Conservation (phyloP, 2,888 invertebrate species). For the Frankliniella intonsa region DNA sequence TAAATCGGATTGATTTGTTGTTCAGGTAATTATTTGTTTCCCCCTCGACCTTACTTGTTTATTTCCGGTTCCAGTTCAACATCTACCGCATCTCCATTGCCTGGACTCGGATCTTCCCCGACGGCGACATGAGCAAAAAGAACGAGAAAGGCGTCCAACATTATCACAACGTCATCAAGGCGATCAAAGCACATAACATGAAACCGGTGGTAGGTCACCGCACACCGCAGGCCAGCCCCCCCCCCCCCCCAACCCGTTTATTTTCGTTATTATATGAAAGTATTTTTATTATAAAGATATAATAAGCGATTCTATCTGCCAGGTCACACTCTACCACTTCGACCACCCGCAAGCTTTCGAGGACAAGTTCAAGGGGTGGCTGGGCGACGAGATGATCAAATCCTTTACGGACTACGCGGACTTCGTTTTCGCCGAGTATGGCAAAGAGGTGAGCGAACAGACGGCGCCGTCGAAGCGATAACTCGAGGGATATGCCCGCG, state of each 20-base stretch:
- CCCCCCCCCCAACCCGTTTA: too few species aligned
- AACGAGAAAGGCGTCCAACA: background rate
- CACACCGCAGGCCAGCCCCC: too few species aligned
- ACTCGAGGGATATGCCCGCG: too few species aligned
- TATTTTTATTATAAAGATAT: too few species aligned
- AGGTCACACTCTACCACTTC: background rate
- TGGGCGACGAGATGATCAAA: background rate
- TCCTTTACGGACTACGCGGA: background rate
- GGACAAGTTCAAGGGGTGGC: background rate
- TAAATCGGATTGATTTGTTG: too few species aligned
- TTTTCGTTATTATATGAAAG: too few species aligned
- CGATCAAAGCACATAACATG: background rate
- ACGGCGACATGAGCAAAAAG: background rate
- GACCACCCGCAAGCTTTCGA: background rate
- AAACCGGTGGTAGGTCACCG: background rate
- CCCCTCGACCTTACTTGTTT: too few species aligned
- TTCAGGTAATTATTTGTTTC: too few species aligned
- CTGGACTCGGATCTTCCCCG: background rate
- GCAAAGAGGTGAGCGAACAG: background rate
- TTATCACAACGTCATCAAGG: background rate
- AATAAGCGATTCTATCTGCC: background rate
- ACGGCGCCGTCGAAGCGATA: too few species aligned
- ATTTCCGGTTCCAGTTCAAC: background rate
- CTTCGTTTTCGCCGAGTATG: background rate
- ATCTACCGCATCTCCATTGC: background rate